A percentile compares a stretch with the other conserved stretches of the same genome.
phyloP scores from a whole-genome alignment of 2,797 vertebrate genomes.

The Peromyscus attwateri region DNA sequence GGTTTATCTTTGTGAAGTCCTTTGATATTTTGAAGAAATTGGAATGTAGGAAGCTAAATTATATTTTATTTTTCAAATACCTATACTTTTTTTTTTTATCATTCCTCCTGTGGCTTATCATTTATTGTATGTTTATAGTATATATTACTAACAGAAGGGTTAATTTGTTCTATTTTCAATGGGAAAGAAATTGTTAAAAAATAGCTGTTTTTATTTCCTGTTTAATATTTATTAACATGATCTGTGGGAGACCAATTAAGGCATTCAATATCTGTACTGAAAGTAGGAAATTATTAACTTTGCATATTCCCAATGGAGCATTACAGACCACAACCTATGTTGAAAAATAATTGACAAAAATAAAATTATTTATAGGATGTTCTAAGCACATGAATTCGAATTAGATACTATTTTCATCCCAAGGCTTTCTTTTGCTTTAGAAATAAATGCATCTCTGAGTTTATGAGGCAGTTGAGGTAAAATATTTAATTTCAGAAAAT shows the following conservation, averaged over 20 bases:
- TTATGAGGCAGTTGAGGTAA: conserved; percentile 19
- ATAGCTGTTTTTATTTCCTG: conserved; percentile 52
- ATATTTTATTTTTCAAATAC: conserved; percentile 60
- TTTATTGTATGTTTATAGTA: neutral
- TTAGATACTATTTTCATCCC: conserved; percentile 36
- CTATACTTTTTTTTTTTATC: neutral
- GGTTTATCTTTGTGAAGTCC: conserved; percentile 37
- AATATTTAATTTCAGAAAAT: conserved; percentile 53
- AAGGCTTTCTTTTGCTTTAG: neutral
- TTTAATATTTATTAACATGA: conserved; percentile 65
- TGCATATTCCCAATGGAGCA: conserved; percentile 31
- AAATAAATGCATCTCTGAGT: conserved; percentile 41
- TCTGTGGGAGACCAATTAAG: conserved; percentile 48
- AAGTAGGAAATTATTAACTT: conserved; percentile 55
- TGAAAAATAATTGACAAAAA: conserved; percentile 45
- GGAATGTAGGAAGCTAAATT: conserved; percentile 7
- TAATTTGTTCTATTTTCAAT: conserved; percentile 42
- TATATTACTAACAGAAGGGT: neutral
- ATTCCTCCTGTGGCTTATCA: neutral
- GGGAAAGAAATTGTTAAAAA: conserved; percentile 28
- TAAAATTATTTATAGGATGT: conserved; percentile 48
- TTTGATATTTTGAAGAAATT: conserved; percentile 55
- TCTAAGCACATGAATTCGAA: neutral
- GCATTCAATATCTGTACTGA: conserved; percentile 34
- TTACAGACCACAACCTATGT: neutral